Conservation (phyloP, 2,888 invertebrate genomes). For the Biston betularia region DNA sequence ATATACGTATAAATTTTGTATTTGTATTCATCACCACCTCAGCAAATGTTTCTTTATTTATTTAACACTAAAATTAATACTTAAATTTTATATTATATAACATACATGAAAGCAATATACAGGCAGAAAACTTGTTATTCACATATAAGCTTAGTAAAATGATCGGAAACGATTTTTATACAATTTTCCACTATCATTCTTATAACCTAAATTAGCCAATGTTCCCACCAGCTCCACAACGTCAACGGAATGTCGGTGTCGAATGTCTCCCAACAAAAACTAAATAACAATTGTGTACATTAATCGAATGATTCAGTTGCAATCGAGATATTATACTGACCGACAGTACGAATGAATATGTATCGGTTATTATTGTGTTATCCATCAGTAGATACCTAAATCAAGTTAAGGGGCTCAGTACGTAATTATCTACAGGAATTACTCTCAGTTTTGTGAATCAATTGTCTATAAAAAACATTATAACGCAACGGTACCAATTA, state of each 20-base stretch:
- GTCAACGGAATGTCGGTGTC: conserved; percentile 54
- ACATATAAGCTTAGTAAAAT: not conserved
- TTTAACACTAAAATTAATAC: too few relatives aligned
- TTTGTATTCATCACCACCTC: too few relatives aligned
- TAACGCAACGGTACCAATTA: not conserved
- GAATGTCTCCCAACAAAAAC: conserved; percentile 63
- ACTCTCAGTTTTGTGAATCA: too few relatives aligned
- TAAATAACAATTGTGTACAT: conserved; percentile 45
- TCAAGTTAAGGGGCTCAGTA: not conserved
- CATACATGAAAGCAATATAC: too few relatives aligned
- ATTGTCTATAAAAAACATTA: too few relatives aligned
- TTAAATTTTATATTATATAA: too few relatives aligned
- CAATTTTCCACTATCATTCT: not conserved
- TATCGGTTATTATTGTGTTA: conserved; percentile 2
- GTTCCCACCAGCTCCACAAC: conserved; percentile 11
- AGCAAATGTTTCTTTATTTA: too few relatives aligned
- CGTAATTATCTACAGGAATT: not conserved
- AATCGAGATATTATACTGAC: conserved; percentile 49
- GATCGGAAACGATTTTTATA: not conserved
- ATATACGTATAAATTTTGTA: too few relatives aligned
- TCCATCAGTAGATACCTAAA: not conserved
- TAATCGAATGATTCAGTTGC: conserved; percentile 52
- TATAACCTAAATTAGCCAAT: conserved; percentile 16
- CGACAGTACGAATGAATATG: conserved; percentile 37
- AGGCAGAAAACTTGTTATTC: too few relatives aligned